Evolutionary conservation across 2,888 invertebrate genomes (phyloP), one percentile per base, ranked within the genome.

Genomic region (Rhodophaea formosa): DNA sequence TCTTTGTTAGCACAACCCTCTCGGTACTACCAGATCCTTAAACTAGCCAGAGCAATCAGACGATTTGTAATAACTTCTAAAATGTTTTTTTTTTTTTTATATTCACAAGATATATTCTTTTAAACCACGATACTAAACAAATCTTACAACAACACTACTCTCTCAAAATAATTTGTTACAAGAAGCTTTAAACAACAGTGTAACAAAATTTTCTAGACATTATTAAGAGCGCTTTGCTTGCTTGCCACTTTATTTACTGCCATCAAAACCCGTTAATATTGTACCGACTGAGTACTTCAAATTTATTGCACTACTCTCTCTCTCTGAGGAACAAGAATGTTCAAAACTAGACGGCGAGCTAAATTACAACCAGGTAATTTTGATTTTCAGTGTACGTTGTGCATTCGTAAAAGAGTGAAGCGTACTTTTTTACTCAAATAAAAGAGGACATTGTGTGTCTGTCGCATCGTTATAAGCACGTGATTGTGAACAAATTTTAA

Each of bases 161-260:
- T n/a, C 45, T 15, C 12, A 17, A 45, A 17, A 45, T 23, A 45
- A 17, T 17, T 45, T 16, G 17, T 10, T 8, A 45, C 8, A 17
- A 17, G 14, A 10, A 8, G 16, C 14, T 23, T 47, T 7, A 51
- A 32, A 16, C 35, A 8, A 32, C 32, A 14, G 39, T 8, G 42
- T 39, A 53, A 53, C 23, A 42, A 42, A 42, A 23, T 53, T 53
- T 42, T 42, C 53, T 39, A 42, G 51, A 17, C 53, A 23, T 42
- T 53, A 51, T 51, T 51, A 51, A 53, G 39, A 17, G 17, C 17
- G 17, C 39, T 16, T 16, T 42, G 32, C 51, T 32, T 15, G 23
- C 42, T 53, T 23, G 17, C 53, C 42, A 14, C 39, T 39, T 52
- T 53, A 53, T 42, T 53, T 53, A 53, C 53, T 53, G 53, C 42